phyloP scores from a whole-genome alignment of 2,888 invertebrate genomes.

The Pimpla rufipes region DNA sequence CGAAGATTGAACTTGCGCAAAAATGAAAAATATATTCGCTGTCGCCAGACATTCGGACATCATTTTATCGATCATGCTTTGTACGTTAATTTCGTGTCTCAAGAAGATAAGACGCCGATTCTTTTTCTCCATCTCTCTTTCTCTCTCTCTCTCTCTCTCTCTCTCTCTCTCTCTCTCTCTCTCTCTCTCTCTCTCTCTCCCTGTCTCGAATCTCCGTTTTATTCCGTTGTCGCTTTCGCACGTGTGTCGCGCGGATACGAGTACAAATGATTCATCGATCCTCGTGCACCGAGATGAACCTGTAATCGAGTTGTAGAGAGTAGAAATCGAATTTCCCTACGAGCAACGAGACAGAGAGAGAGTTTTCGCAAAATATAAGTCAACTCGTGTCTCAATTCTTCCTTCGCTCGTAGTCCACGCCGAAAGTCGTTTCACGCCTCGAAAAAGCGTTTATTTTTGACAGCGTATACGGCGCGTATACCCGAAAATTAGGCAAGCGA shows the following conservation, averaged over 20 bases:
- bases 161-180: conserved; percentile 17
- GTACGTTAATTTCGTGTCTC: conserved; percentile 63
- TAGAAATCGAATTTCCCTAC: neutral
- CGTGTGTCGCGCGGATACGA: conserved; percentile 4
- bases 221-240: conserved; percentile 32
- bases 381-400: conserved; percentile 45
- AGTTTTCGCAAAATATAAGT: conserved; percentile 8
- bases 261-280: conserved; percentile 30
- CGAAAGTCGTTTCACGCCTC: conserved; percentile 41
- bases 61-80: conserved; percentile 70
- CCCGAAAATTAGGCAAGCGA: conserved; percentile 19
- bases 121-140: conserved; percentile 18
- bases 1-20: conserved; percentile 46
- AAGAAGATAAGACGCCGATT: conserved; percentile 59
- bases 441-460: conserved; percentile 32
- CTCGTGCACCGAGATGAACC: conserved; percentile 11
- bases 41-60: conserved; percentile 62
- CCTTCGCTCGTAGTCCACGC: conserved; percentile 42
- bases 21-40: neutral
- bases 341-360: conserved; percentile 23
- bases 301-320: conserved; percentile 23
- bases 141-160: conserved; percentile 28
- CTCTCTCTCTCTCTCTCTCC: conserved; percentile 4
- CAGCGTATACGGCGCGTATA: conserved; percentile 26
- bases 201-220: conserved; percentile 4